Evolutionary conservation across 2,113 vertebrate genomes (phyloP), one percentile per base, ranked within the genome.

Genomic region (Gallinago media): DNA sequence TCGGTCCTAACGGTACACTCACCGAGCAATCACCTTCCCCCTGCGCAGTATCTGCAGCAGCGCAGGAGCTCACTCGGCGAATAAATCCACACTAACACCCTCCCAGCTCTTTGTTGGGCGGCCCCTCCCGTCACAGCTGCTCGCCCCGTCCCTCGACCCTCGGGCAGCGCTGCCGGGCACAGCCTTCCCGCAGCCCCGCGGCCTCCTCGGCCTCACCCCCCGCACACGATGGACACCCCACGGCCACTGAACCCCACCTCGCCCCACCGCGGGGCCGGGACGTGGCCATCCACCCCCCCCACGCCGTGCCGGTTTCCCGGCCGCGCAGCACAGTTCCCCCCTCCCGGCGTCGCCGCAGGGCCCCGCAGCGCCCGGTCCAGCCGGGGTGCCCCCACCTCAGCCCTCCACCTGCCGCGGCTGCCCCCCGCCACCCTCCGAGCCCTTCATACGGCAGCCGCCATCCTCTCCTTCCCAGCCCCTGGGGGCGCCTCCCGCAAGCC

Each of bases 1-100:
- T 3, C 8, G 3, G 6, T 16, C 11, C 34, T 16, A n/a, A 11
- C 0, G 8, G 29, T 2, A 1, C 16, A 5, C 29, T 42, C 74
- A 0, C 0, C 5, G 4, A 38, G 6, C 56, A 8, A n/a, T 4
- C 3, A 4, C 3, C 27, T 3, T 22, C 8, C 6, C 61, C 14
- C 27, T 3, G 54, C 4, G 2, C 3, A 3, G 63, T 2, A 21
- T 2, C 58, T 1, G 89, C 11, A 40, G 49, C 56, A 3, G 55
- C 10, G 2, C 44, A 9, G 0, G 62, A 31, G 21, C 6, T 8
- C n/a, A 0, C 3, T 5, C 2, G 2, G 3, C 15, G 5, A 32
- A 3, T 0, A 58, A n/a, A 12, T 0, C 59, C 58, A 3, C 75
- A 3, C 1, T 1, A 0, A 20, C 15, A 2, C 38, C 14, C 11